Conservation (phyloP, 1,140 invertebrate species). For the Euwallacea similis region DNA sequence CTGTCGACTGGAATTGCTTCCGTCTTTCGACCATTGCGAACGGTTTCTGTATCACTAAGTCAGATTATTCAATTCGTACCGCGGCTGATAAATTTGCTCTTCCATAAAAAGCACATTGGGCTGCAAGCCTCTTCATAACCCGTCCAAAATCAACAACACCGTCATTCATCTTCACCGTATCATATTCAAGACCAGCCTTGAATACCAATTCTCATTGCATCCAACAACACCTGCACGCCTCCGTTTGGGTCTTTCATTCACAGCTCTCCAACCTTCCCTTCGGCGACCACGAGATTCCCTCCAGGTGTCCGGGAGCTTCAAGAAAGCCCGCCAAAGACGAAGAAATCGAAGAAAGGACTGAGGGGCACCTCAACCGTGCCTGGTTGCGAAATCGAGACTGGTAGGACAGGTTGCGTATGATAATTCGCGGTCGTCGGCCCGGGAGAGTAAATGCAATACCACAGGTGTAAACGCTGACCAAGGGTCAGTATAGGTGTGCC, state of each 20-base stretch:
- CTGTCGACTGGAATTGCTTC: no score
- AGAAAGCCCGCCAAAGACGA: slow-evolving; percentile 28
- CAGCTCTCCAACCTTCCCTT: slow-evolving; percentile 25
- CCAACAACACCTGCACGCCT: slow-evolving; percentile 12
- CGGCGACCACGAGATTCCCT: slow-evolving; percentile 31
- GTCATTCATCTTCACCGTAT: no score
- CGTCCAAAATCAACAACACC: no score
- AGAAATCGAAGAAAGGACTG: slow-evolving; percentile 7
- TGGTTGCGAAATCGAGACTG: slow-evolving; percentile 48
- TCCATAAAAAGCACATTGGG: no score
- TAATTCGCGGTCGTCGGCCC: slow-evolving; percentile 50
- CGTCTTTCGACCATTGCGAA: no score
- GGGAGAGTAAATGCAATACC: slow-evolving; percentile 38
- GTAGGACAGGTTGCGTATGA: slow-evolving; percentile 52
- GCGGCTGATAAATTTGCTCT: no score
- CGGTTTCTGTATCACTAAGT: no score
- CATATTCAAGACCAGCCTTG: neutral
- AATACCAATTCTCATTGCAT: neutral
- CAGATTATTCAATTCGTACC: no score
- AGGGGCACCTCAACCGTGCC: slow-evolving; percentile 19
- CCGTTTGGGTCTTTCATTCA: slow-evolving; percentile 21
- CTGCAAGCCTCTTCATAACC: no score
- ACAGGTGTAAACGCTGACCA: slow-evolving; percentile 51
- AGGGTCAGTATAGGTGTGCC: slow-evolving; percentile 8
- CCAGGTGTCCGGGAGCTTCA: slow-evolving; percentile 19